Evolutionary conservation across 23 tunicate genomes (phyloP), one percentile per base, ranked within the genome.

Genomic region (Phallusia fumigata): DNA sequence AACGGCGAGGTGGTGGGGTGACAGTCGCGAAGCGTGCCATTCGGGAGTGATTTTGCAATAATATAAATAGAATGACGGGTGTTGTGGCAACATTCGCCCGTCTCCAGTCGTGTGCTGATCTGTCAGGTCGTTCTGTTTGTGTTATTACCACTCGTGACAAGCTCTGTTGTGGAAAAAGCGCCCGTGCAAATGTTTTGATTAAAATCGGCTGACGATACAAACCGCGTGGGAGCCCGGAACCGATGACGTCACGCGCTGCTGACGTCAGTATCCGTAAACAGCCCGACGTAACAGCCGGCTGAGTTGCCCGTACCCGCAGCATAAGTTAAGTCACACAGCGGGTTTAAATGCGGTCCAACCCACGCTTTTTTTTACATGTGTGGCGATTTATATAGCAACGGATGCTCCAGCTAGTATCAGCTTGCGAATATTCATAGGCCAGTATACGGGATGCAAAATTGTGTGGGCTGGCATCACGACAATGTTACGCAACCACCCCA

Each of bases 161-260:
- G 69, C 16, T 21, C 69, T 58, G 69, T 58, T 58, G 69, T 58
- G 69, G 69, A 58, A 58, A n/a, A 58, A 58, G 69, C 8, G 47
- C 47, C 47, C 16, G 28, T 16, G 69, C 69, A 58, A 24, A 58
- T 58, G 69, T 58, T 58, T 58, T 58, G 69, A 58, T 58, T 58
- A 58, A 58, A 58, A 58, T 13, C 28, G 47, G 69, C 69, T 58
- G 69, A 58, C 69, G 69, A 58, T 58, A 21, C 28, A 22, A 58
- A n/a, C n/a, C 69, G 69, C 69, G 69, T 58, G 69, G 69, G 69
- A 58, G 26, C 69, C 69, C 69, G 69, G 69, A 58, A 58, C 69
- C 77, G 77, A 28, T 74, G 77, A 74, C 77, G 77, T 74, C 77
- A 74, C 77, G 40, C 22, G 77, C 16, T 31, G 34, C 36, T 30